Evolutionary conservation across 2,797 vertebrate species (phyloP), one percentile per base, ranked within the genome.

Genomic region (Sebastes jordani): DNA sequence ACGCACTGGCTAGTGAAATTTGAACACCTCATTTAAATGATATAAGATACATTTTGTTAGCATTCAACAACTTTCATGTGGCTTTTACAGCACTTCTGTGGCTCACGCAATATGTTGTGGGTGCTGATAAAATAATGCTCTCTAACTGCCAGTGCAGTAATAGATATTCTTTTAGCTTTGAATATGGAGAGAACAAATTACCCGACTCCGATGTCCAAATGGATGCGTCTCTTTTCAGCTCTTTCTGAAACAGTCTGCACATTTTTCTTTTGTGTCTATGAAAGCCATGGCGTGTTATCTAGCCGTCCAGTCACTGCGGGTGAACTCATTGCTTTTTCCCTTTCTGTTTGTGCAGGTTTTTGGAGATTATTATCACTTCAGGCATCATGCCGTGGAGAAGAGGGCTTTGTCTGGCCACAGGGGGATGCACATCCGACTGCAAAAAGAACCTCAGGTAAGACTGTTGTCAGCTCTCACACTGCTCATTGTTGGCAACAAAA

Each of bases 311-410:
- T 64, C 82, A 65, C 71, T 64, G 60, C 84, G 71, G 88, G 80
- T 89, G 74, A 89, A 86, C 81, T 88, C 79, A 91, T 76, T 83
- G 66, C 65, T 34, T 87, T 54, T 46, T 80, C 36, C 38, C 62
- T 87, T 89, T 90, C 85, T 92, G 85, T 89, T 74, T 62, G 82
- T 91, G 81, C 92, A 98, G 97, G 97, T 98, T 89, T 96, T 98
- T 63, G 96, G 95, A 46, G 96, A 98, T 93, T 98, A 98, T 95
- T 98, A 97, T 93, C 96, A 98, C 93, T 97, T 98, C 95, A 94
- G 94, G 93, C 98, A 99, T 91, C 94, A 93, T 1, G 95, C 94
- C 0, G 97, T 99, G 91, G 95, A 95, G 91, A 99, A 96, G 93
- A 96, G 97, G 74, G 97, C 97, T 86, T 93, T 98, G 86, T 96